Base-by-base conservation (phyloP, 1,140 invertebrate genomes). In the Drosophila lowei region DNA sequence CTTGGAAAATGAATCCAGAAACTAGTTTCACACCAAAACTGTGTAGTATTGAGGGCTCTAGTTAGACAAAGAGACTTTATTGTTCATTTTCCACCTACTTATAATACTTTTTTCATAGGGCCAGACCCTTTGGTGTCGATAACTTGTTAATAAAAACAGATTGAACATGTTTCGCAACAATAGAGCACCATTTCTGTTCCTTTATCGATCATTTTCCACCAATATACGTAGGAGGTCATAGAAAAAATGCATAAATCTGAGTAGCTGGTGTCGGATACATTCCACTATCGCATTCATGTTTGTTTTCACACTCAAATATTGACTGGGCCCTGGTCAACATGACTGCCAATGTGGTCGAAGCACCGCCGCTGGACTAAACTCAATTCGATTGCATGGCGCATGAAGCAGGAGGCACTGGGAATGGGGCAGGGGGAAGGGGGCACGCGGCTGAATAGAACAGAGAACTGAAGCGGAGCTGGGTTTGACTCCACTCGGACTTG, bases 311-410 rank as follows among this genome's bases (percentile, higher is more conserved):
- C 43, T 50, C 68, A 72, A 72, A 72, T 72, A 72, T 71, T 71
- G 67, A 70, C 65, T 68, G 49, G 66, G 52, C 57, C 62, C 43
- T 3, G 34, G 74, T 77, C 75, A 72, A 78, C 53, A 72, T 59
- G 38, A 21, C 43, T 42, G 55, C 64, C 52, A 68, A 68, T 68
- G 67, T 68, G 65, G 65, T 68, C 34, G 65, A 43, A 68, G 65
- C 9, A 3, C 9, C 30, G 89, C 91, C 93, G 90, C 78, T 92
- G 50, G 66, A 94, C 65, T 48, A 48, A 58, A 48, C 21, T 49
- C 60, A 16, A 64, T 15, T 23, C 15, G 49, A 52, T 34, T 34
- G 11, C 28, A 9, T 34, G 34, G 9, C 5, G 9, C 18, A 18
- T 18, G 18, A 18, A 18, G 34, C 34, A 34, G 9, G 28, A 2